These are phyloP conservation scores for Poeciliopsis turrubarensis DNA, from an alignment of 2,113 vertebrate genomes.

Conservation along the genomic window DNA sequence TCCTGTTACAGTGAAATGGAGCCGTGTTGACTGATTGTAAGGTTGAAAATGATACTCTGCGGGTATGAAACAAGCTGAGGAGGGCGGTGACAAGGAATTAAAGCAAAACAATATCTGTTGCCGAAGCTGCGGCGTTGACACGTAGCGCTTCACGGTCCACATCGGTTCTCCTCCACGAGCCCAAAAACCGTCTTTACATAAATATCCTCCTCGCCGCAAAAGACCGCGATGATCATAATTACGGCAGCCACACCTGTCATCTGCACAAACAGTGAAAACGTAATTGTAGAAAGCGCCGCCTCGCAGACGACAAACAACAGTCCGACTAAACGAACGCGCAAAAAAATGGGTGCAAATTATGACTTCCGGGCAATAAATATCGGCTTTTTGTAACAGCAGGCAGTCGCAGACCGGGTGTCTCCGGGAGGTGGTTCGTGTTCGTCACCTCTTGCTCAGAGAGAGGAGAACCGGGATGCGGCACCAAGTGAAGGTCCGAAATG, in stretches of 20 bases:
- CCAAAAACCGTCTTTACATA: background rate
- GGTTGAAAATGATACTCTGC: background rate
- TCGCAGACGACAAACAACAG: background rate
- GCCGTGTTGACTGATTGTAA: too few species aligned
- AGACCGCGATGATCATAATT: background rate
- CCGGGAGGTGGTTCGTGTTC: background rate
- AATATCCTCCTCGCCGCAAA: background rate
- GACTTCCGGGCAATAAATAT: background rate
- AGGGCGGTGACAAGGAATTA: background rate
- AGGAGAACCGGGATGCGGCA: background rate
- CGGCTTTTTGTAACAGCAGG: background rate
- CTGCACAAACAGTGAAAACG: background rate
- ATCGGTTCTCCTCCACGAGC: background rate
- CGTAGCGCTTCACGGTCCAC: background rate
- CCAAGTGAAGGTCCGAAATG: background rate
- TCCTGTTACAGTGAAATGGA: too few species aligned
- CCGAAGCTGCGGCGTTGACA: background rate
- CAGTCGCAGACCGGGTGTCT: background rate
- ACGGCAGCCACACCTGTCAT: background rate
- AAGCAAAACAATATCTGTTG: background rate
- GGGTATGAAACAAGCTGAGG: background rate
- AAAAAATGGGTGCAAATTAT: background rate
- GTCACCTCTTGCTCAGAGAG: background rate
- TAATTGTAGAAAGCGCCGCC: background rate
- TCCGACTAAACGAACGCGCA: background rate